Conservation (phyloP, 2,888 invertebrate genomes). For the Stenoptilia bipunctidactyla region DNA sequence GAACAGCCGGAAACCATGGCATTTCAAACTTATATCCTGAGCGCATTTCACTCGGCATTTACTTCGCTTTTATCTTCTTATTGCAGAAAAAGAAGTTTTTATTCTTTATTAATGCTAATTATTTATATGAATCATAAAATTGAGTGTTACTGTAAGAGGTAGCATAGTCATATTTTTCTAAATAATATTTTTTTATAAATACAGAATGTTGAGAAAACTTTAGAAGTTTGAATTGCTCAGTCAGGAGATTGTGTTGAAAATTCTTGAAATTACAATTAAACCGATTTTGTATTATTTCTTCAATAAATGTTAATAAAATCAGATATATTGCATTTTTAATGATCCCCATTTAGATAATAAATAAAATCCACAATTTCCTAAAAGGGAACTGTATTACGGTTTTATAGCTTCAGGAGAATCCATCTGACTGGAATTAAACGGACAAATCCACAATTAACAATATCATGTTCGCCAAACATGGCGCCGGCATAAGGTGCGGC, state of each 20-base stretch:
- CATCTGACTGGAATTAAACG: too few relatives aligned
- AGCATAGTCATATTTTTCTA: constrained; percentile 37
- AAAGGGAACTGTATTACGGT: too few relatives aligned
- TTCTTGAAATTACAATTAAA: constrained; percentile 42
- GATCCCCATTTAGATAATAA: too few relatives aligned
- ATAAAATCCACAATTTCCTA: too few relatives aligned
- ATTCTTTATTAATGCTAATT: neutral
- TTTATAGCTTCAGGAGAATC: too few relatives aligned
- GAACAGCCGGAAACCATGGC: constrained; percentile 13
- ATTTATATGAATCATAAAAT: constrained; percentile 3
- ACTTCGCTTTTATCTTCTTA: constrained; percentile 12
- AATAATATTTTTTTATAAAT: constrained; percentile 26
- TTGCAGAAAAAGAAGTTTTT: too few relatives aligned
- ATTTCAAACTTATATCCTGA: constrained; percentile 23
- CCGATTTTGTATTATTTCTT: constrained; percentile 68
- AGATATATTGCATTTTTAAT: constrained; percentile 21
- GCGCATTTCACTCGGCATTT: constrained; percentile 51
- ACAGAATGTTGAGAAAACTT: constrained; percentile 25
- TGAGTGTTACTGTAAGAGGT: constrained; percentile 35
- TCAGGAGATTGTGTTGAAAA: constrained; percentile 46
- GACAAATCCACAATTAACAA: too few relatives aligned
- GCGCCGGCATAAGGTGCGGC: too few relatives aligned
- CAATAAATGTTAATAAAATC: constrained; percentile 71
- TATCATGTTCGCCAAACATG: too few relatives aligned
- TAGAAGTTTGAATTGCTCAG: constrained; percentile 36